Evolutionary conservation across 2,888 invertebrate species (phyloP), one percentile per base, ranked within the genome.

Genomic region (Phragmatobia fuliginosa): DNA sequence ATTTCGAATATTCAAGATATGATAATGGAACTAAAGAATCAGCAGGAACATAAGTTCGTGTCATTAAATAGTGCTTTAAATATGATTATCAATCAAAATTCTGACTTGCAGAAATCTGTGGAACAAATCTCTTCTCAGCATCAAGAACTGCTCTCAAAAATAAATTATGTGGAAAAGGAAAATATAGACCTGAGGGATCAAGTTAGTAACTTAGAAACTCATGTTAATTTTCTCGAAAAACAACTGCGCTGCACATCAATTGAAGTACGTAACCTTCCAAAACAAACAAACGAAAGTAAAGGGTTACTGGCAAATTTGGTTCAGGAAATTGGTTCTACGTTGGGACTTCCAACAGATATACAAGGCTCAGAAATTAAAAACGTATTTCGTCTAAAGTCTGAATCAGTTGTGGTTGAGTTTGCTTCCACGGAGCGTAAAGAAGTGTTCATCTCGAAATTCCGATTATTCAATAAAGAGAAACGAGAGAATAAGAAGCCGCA

Each of bases 261-360:
- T 21, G 62, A 62, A 62, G 38, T 62, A 5, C 36, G 62, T 16
- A 62, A 62, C 62, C n/a, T 62, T n/a, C 62, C 62, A 11, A 38
- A 38, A 38, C 62, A 6, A 7, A 25, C 18, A 25, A 25, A 21
- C 10, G 38, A 62, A 25, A 62, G 25, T 41, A 62, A 62, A 41
- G 2, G n/a, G n/a, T 16, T 25, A 7, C 38, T 62, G 62, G 38
- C 21, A 25, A 25, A 38, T n/a, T 21, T 10, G 10, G 41, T 38
- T 25, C 21, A 38, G 28, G 38, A 41, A 28, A 14, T 62, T 5
- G 61, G 61, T 4, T 14, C 31, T 6, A 4, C n/a, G 2, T 3
- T 61, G 4, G 36, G 21, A 7, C n/a, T 49, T 21, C 11, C 32
- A 61, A 31, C 31, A 6, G 21, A 32, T 8, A 61, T 61, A 33